Percentiles rank a stretch among this genome's conserved stretches.
Evolutionary conservation across 2,113 vertebrate species (phyloP).

Genomic region (Gobio gobio): DNA sequence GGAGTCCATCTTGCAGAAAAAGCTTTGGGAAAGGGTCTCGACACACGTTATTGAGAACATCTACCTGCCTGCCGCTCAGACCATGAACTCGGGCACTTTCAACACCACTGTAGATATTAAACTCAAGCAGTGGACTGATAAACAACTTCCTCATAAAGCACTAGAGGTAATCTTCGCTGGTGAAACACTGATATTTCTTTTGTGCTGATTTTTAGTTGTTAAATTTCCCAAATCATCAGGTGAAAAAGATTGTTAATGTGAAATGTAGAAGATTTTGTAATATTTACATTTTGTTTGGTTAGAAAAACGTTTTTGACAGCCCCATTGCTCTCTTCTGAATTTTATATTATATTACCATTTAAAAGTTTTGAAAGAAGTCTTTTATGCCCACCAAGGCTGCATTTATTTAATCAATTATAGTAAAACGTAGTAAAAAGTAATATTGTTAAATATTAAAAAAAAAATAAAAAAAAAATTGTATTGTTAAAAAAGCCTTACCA

Average conservation of each 20-base stretch:
- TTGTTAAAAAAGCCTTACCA: too few species aligned
- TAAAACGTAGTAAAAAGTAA: background rate
- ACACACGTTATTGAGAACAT: slow-evolving; percentile 99
- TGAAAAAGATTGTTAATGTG: background rate
- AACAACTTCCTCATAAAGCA: slow-evolving; percentile 96
- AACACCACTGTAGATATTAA: slow-evolving; percentile 99
- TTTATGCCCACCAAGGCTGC: background rate
- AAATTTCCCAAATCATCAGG: background rate
- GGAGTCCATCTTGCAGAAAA: slow-evolving; percentile 96
- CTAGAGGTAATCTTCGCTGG: slow-evolving; percentile 83
- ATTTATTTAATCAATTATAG: background rate
- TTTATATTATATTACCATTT: background rate
- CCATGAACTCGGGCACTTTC: slow-evolving; percentile 94
- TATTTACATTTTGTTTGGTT: too few species aligned
- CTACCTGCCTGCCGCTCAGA: slow-evolving; percentile 96
- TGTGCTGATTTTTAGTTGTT: background rate
- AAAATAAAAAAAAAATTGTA: too few species aligned
- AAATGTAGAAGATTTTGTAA: too few species aligned
- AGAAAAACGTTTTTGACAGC: too few species aligned
- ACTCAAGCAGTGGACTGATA: slow-evolving; percentile 99
- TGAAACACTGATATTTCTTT: background rate
- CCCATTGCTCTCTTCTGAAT: too few species aligned
- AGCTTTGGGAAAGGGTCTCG: slow-evolving; percentile 95
- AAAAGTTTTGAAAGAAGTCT: background rate
- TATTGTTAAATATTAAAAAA: too few species aligned